Evolutionary conservation across 2,888 invertebrate genomes (phyloP).

Genomic region (Tineola bisselliella): DNA sequence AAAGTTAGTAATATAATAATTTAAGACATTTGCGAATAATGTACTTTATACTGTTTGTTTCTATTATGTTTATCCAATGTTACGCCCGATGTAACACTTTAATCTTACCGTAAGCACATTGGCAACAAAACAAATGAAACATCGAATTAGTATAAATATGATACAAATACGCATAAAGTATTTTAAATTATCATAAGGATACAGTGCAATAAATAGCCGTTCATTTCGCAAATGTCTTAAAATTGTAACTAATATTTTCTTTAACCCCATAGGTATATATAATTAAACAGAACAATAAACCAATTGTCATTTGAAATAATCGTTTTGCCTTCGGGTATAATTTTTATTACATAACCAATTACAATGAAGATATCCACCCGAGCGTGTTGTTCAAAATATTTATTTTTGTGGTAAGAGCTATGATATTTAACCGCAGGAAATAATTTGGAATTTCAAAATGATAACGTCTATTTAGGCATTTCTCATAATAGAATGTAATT

Average conservation of each 20-base stretch:
- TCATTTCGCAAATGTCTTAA: too few species aligned
- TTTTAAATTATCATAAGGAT: too few species aligned
- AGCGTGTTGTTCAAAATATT: constrained; percentile 10
- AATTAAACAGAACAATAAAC: background rate
- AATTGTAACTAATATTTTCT: background rate
- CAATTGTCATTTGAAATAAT: background rate
- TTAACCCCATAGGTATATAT: background rate
- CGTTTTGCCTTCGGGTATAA: background rate
- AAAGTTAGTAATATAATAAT: too few species aligned
- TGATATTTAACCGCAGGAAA: constrained; percentile 11
- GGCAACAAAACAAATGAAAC: too few species aligned
- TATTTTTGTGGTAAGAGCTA: constrained; percentile 12
- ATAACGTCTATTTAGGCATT: constrained; percentile 5
- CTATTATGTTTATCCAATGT: too few species aligned
- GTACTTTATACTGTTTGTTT: too few species aligned
- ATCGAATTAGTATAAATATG: too few species aligned
- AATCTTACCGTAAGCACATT: too few species aligned
- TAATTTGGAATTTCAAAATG: constrained; percentile 10
- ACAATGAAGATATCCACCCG: background rate
- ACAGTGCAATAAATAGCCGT: too few species aligned
- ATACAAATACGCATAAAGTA: too few species aligned
- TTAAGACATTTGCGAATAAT: too few species aligned
- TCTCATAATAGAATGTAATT: constrained; percentile 14
- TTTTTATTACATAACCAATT: background rate
- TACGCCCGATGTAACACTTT: too few species aligned